Evolutionary conservation across 2,797 vertebrate species (phyloP).

Genomic region (Microctenopoma lineatum): DNA sequence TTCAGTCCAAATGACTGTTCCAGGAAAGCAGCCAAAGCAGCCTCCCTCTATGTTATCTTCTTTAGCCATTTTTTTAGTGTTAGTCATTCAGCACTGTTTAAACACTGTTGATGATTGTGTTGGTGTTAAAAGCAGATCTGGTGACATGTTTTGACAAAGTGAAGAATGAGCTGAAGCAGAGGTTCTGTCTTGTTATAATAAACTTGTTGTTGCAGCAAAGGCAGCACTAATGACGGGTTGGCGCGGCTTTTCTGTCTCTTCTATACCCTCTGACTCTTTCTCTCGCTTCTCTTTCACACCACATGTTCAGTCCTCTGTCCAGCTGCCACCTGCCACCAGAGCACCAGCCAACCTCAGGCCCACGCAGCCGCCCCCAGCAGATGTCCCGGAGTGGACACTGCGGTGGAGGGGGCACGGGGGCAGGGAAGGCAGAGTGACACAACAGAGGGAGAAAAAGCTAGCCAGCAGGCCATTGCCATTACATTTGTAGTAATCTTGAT

Average conservation of each 20-base stretch:
- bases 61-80: neutral
- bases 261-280: neutral
- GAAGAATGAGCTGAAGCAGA: slow-evolving; percentile 21
- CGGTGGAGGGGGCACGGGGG: slow-evolving; percentile 50
- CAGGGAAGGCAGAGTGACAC: slow-evolving; percentile 44
- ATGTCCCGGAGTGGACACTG: slow-evolving; percentile 73
- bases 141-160: slow-evolving; percentile 52
- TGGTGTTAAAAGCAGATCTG: slow-evolving; percentile 24
- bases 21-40: slow-evolving; percentile 46
- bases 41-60: slow-evolving; percentile 22
- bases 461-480: slow-evolving; percentile 47
- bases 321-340: slow-evolving; percentile 74
- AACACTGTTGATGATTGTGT: slow-evolving; percentile 20
- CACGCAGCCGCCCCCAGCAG: slow-evolving; percentile 69
- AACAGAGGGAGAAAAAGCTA: slow-evolving; percentile 31
- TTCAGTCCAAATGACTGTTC: slow-evolving; percentile 49
- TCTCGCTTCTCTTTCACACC: slow-evolving; percentile 35
- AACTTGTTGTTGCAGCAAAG: neutral
- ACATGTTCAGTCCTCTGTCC: slow-evolving; percentile 62
- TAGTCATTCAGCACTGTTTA: slow-evolving; percentile 23
- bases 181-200: slow-evolving; percentile 9
- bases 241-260: slow-evolving; percentile 11
- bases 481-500: slow-evolving; percentile 28
- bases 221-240: slow-evolving; percentile 2
- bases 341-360: slow-evolving; percentile 56